These are phyloP conservation scores for Melanotus villosus DNA, from an alignment of 2,888 invertebrate species.

Conservation along the genomic window DNA sequence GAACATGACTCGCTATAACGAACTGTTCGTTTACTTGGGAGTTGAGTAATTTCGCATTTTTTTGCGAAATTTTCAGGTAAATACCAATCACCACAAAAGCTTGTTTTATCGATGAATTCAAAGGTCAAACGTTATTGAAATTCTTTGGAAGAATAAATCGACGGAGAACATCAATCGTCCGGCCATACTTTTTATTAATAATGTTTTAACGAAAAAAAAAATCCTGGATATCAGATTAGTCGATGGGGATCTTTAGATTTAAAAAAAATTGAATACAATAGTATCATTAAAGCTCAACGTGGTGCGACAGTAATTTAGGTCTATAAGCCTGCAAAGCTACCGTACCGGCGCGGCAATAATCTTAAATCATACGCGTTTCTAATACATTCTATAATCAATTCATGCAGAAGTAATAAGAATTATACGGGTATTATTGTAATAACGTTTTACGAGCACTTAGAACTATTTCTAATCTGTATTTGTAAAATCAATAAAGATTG, in stretches of 20 bases:
- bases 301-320: conserved; percentile 15
- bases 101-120: conserved; percentile 16
- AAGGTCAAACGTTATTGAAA: conserved; percentile 19
- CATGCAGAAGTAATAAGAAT: conserved; percentile 23
- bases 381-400: conserved; percentile 30
- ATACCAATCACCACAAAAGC: conserved; percentile 21
- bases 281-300: neutral
- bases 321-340: conserved; percentile 5
- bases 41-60: conserved; percentile 39
- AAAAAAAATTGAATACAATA: conserved; percentile 4
- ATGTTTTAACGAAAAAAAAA: conserved; percentile 14
- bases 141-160: conserved; percentile 9
- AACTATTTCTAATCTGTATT: conserved; percentile 45
- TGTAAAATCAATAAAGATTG: conserved; percentile 18
- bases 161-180: neutral
- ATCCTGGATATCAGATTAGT: too few relatives aligned
- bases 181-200: too few relatives aligned
- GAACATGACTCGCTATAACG: conserved; percentile 52
- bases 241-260: too few relatives aligned
- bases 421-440: conserved; percentile 19
- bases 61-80: conserved; percentile 46
- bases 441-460: conserved; percentile 40
- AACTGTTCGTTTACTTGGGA: conserved; percentile 39
- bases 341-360: conserved; percentile 11
- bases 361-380: conserved; percentile 22